Evolutionary conservation across 2,888 invertebrate genomes (phyloP).

Genomic region (Cactoblastis cactorum): DNA sequence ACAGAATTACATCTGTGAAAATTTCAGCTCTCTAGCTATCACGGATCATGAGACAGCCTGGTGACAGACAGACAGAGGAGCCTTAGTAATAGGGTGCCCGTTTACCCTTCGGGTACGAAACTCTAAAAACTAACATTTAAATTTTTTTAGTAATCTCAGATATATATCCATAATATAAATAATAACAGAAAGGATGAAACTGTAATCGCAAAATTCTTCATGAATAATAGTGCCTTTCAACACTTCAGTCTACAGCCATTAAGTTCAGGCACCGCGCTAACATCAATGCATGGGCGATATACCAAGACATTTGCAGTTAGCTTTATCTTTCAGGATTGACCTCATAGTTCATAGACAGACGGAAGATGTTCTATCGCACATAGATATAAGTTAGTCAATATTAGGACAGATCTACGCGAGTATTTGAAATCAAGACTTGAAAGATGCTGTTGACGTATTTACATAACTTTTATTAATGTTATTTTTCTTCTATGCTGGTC

Average conservation of each 20-base stretch:
- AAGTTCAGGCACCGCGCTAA: conserved; percentile 3
- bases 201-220: not conserved
- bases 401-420: not conserved
- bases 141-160: not conserved
- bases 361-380: not conserved
- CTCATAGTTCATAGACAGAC: conserved; percentile 5
- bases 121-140: no score
- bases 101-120: no score
- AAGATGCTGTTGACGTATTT: no score
- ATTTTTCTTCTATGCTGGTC: no score
- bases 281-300: conserved; percentile 8
- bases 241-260: not conserved
- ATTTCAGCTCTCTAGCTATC: no score
- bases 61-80: no score
- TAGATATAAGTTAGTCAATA: not conserved
- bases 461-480: no score
- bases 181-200: not conserved
- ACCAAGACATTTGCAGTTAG: conserved; percentile 7
- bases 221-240: not conserved
- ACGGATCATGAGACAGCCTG: no score
- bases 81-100: no score
- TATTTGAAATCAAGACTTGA: no score
- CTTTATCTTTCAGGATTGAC: conserved; percentile 9
- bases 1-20: no score
- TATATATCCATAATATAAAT: not conserved